Base-by-base conservation (phyloP, 2,888 invertebrate genomes). In the Elmis aenea region DNA sequence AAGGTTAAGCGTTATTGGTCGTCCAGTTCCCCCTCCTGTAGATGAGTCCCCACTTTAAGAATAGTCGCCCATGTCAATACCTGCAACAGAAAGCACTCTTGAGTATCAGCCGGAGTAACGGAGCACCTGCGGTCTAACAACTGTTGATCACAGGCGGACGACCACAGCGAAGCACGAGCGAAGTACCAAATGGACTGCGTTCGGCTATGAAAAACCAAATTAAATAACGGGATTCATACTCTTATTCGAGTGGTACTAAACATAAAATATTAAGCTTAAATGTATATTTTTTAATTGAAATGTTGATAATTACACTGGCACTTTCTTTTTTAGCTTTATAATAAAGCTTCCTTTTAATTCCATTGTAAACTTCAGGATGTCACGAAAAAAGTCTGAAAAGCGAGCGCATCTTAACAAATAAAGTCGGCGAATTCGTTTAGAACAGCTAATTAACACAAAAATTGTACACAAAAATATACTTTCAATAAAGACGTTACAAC, bases 1-100 rank as follows among this genome's bases (percentile, higher is more conserved):
- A 87, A 84, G 77, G 79, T 78, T 78, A 72, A 77, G 81, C 81
- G 78, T 85, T 85, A 85, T 85, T 81, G 79, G 81, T 77, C 80
- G 76, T 74, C 68, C 77, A 71, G 73, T 71, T 79, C 78, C 73
- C 74, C 71, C 72, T 71, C 72, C 72, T 70, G 69, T 66, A 63
- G 66, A 67, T 59, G 62, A 68, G 68, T 69, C 73, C 71, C 73
- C 73, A 72, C 73, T 70, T 67, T 67, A 68, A 68, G 68, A 67
- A 68, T 66, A 64, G 66, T 68, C 64, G 66, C 67, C 68, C 68
- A 68, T 68, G 64, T 68, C 67, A 63, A 66, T 66, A 66, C 61
- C 65, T 65, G 63, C 34, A 64, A 64, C 53, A 50, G 50, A 55
- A 50, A 43, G 26, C 42, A 39, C 45, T 31, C 29, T 38, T 31